Evolutionary conservation across 2,797 vertebrate genomes (phyloP).

Genomic region (Enteromius mattozi): DNA sequence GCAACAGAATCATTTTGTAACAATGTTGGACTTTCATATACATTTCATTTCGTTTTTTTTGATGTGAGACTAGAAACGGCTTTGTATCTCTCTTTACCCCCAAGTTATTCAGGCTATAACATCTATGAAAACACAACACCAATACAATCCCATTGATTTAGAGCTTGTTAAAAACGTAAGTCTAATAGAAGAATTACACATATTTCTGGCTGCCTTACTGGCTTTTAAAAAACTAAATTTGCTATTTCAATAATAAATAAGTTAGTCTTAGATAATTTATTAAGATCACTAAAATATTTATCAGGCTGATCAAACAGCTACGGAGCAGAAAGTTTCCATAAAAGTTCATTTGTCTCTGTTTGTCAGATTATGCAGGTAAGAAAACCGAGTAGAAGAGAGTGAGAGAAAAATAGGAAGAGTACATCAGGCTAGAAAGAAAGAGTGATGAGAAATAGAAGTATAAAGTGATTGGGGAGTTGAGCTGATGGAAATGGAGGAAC

Average conservation of each 20-base stretch:
- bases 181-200: neutral
- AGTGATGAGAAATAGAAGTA: slow-evolving; percentile 25
- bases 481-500: slow-evolving; percentile 30
- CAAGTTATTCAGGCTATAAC: neutral
- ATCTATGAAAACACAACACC: neutral
- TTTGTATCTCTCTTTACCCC: neutral
- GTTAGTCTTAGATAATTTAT: neutral
- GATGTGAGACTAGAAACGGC: neutral
- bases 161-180: neutral
- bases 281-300: neutral
- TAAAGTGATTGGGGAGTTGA: slow-evolving; percentile 47
- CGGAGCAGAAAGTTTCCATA: neutral
- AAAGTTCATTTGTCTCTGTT: neutral
- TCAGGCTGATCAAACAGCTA: slow-evolving; percentile 12
- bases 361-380: neutral
- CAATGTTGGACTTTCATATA: neutral
- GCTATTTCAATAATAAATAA: slow-evolving; percentile 14
- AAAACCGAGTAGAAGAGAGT: neutral
- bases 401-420: slow-evolving; percentile 23
- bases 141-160: neutral
- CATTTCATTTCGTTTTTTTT: neutral
- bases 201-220: neutral
- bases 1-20: neutral
- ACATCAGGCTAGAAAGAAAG: slow-evolving; percentile 6
- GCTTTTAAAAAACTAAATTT: slow-evolving; percentile 14